Evolutionary conservation across 2,113 vertebrate genomes (phyloP).

Genomic region (Nesospiza acunhae): DNA sequence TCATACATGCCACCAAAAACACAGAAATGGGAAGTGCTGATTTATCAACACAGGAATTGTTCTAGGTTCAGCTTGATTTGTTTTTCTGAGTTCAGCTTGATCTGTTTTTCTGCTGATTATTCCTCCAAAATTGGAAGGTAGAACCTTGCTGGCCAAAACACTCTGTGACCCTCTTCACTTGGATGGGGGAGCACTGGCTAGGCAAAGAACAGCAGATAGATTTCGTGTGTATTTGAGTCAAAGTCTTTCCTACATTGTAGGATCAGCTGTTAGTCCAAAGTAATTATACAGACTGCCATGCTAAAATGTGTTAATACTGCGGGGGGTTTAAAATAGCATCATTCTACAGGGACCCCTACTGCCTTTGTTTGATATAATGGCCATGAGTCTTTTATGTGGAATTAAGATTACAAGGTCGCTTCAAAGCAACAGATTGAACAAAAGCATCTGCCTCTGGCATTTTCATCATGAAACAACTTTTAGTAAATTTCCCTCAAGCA

Average conservation of each 20-base stretch:
- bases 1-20: not conserved
- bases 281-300: not conserved
- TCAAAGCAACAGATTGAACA: conserved; percentile 7
- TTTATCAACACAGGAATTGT: not conserved
- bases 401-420: conserved; percentile 7
- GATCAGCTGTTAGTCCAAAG: not conserved
- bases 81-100: not conserved
- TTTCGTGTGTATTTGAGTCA: not conserved
- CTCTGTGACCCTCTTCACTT: not conserved
- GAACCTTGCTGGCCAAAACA: not conserved
- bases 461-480: conserved; percentile 51
- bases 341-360: not conserved
- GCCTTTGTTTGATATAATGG: not conserved
- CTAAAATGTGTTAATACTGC: not conserved
- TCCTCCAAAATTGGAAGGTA: not conserved
- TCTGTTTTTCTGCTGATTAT: not conserved
- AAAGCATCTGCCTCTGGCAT: conserved; percentile 47
- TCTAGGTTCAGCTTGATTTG: not conserved
- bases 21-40: not conserved
- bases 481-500: conserved; percentile 56
- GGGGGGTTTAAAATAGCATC: not conserved
- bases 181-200: not conserved
- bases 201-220: not conserved
- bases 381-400: not conserved
- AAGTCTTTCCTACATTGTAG: not conserved